Conservation (phyloP, 2,797 vertebrate species). For the Hybognathus amarus region DNA sequence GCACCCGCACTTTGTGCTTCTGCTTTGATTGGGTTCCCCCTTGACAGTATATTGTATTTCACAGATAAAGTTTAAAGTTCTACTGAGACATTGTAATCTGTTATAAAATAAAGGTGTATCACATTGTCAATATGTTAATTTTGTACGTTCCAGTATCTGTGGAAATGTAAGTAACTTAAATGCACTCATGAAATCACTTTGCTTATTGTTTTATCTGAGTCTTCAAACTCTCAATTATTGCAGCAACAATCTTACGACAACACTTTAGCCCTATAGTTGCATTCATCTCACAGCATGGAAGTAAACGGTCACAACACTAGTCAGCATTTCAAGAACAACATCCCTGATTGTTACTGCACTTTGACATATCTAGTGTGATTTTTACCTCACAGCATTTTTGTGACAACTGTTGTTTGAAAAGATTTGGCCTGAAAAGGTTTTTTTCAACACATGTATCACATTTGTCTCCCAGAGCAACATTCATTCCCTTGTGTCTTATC, state of each 20-base stretch:
- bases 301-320: neutral
- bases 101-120: too few relatives aligned
- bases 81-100: too few relatives aligned
- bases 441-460: slow-evolving; percentile 25
- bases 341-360: slow-evolving; percentile 1
- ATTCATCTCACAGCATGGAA: neutral
- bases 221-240: neutral
- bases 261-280: too few relatives aligned
- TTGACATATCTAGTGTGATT: neutral
- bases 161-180: too few relatives aligned
- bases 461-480: slow-evolving; percentile 21
- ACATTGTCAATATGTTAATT: too few relatives aligned
- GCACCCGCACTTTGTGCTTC: too few relatives aligned
- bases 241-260: neutral
- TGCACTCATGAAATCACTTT: too few relatives aligned
- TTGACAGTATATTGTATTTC: too few relatives aligned
- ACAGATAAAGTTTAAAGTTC: too few relatives aligned
- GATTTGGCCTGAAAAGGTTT: neutral
- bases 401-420: slow-evolving; percentile 30
- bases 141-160: too few relatives aligned
- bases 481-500: slow-evolving; percentile 27
- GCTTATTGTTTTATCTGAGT: neutral
- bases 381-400: neutral
- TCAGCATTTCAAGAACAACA: slow-evolving; percentile 12
- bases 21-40: too few relatives aligned